Base-by-base conservation (phyloP, 2,888 invertebrate genomes). In the Scaptomyza caliginosa region DNA sequence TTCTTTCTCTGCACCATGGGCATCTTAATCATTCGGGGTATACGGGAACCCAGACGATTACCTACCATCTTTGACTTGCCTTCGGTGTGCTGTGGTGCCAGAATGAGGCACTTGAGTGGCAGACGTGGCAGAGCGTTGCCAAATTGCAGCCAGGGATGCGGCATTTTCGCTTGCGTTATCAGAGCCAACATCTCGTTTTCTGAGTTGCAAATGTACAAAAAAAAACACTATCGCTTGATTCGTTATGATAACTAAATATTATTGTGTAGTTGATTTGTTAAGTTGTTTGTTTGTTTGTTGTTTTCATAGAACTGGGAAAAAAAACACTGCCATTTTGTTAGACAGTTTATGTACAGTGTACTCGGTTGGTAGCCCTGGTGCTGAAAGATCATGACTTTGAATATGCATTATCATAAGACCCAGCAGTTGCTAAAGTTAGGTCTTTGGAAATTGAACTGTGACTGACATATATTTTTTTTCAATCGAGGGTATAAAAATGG, bases 141-240 rank as follows among this genome's bases (percentile, higher is more conserved):
- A 10, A 19, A 19, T 0, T 67, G 74, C 42, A 60, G 4, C 62
- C 62, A 74, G 4, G 51, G 28, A 34, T 52, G 56, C 16, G 39
- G 36, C 24, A 38, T 11, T 32, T 38, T 54, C 11, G 70, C 40
- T 28, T 71, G 49, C 0, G 63, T 54, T 13, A 71, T 52, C 10
- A 71, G 45, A 2, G 63, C 74, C 28, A 71, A 50, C 69, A 74
- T 68, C 26, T 5, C 17, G 23, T 30, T 43, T 4, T 11, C 8
- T 36, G 36, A 5, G 32, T 24, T 5, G 16, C 28, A 43, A 30
- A 13, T n/a, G 4, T 13, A 38, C 21, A n/a, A n/a, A n/a, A n/a
- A n/a, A n/a, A n/a, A n/a, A n/a, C n/a, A n/a, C n/a, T n/a, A 6
- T 32, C 11, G 32, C 16, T 39, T 3, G 10, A 10, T 21, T n/a